Conservation (phyloP, 2,797 vertebrate species). For the Brotula barbata region DNA sequence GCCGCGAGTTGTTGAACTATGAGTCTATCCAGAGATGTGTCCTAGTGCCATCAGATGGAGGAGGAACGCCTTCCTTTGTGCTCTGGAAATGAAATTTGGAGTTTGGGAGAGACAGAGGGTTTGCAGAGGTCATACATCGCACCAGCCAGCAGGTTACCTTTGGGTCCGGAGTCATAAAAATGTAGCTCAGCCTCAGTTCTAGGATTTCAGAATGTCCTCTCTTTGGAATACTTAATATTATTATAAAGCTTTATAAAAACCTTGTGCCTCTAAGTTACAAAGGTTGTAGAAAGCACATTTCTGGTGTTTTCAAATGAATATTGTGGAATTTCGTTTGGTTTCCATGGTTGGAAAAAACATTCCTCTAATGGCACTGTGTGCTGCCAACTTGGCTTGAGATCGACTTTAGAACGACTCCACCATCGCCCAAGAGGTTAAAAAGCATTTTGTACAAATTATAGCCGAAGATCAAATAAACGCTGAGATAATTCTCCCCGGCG, state of each 20-base stretch:
- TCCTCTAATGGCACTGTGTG: slow-evolving; percentile 34
- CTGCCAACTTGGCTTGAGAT: too few species aligned
- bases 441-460: slow-evolving; percentile 37
- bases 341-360: slow-evolving; percentile 55
- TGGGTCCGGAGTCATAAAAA: slow-evolving; percentile 20
- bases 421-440: slow-evolving; percentile 28
- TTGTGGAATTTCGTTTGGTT: slow-evolving; percentile 46
- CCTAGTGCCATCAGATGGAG: slow-evolving; percentile 51
- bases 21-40: slow-evolving; percentile 72
- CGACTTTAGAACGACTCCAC: slow-evolving; percentile 36
- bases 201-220: slow-evolving; percentile 24
- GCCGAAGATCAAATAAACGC: slow-evolving; percentile 31
- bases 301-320: slow-evolving; percentile 27
- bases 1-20: slow-evolving; percentile 61
- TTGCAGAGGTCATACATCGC: slow-evolving; percentile 31
- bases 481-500: slow-evolving; percentile 64
- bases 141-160: slow-evolving; percentile 40
- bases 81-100: slow-evolving; percentile 23
- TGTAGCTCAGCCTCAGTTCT: slow-evolving; percentile 2
- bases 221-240: slow-evolving; percentile 29
- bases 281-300: slow-evolving; percentile 37
- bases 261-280: slow-evolving; percentile 22
- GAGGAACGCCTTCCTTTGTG: slow-evolving; percentile 41
- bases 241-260: slow-evolving; percentile 35
- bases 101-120: slow-evolving; percentile 9